Conservation (phyloP, 92 coral and sea anemone genomes). For the Epizoanthus rinbou region DNA sequence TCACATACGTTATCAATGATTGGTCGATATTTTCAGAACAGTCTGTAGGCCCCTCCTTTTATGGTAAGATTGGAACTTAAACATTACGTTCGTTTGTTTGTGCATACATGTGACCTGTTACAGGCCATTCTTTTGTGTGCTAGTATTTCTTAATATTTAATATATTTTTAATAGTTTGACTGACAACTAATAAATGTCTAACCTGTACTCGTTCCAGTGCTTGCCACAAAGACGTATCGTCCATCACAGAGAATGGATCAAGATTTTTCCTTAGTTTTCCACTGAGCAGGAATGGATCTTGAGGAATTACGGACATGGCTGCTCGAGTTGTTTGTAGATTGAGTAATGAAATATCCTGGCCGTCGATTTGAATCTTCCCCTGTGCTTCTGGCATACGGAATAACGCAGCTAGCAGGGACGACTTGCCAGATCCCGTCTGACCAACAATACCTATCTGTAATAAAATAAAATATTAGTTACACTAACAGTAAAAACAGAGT, state of each 20-base stretch:
- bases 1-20: too few relatives aligned
- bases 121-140: neutral
- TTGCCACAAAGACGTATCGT: conserved; percentile 2
- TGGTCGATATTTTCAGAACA: too few relatives aligned
- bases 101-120: neutral
- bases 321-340: conserved; percentile 19
- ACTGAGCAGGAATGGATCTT: conserved; percentile 31
- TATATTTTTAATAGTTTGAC: neutral
- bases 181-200: neutral
- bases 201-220: conserved; percentile 31
- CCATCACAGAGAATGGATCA: conserved; percentile 16
- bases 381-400: conserved; percentile 19
- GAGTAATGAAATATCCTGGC: conserved; percentile 8
- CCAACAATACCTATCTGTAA: too few relatives aligned
- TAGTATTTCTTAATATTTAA: neutral
- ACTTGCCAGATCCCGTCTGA: too few relatives aligned
- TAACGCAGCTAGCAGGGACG: too few relatives aligned
- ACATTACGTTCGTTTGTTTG: neutral
- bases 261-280: conserved; percentile 35
- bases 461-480: too few relatives aligned
- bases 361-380: conserved; percentile 16
- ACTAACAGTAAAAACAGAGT: too few relatives aligned
- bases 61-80: too few relatives aligned
- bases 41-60: too few relatives aligned
- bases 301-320: conserved; percentile 34